Base-by-base conservation (phyloP, 2,888 invertebrate species). In the Ametastegia equiseti region DNA sequence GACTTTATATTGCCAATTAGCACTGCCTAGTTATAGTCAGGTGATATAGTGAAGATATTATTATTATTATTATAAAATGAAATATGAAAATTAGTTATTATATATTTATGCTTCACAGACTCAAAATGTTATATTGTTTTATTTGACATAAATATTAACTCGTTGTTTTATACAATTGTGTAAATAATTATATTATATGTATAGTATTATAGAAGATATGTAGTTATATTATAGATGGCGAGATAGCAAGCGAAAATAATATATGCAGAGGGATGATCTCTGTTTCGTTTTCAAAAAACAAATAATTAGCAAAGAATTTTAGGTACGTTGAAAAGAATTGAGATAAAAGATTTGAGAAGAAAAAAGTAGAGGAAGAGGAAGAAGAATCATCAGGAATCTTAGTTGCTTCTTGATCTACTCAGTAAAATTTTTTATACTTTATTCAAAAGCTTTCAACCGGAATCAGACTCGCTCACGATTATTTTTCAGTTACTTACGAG, bases 91-190 rank as follows among this genome's bases (percentile, higher is more conserved):
- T 39, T 75, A 54, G 54, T 50, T 75, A 54, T 36, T 75, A 54
- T 75, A 54, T 54, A 75, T 75, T 50, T 15, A 54, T 2, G 11
- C 60, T 30, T 30, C 30, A 71, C 45, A 71, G 45, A 71, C 71
- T 71, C 33, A 50, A 75, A 75, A 75, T 75, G 75, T 75, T 75
- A 75, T 30, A 47, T 71, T 54, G 75, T 75, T 75, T 75, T 36
- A 36, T 75, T 75, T 50, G 50, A 75, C 75, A 75, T 75, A 54
- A 75, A 33, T 75, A 50, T 50, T n/a, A n/a, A n/a, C n/a, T 75
- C 54, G 75, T 75, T 75, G 54, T 54, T 75, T 75, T 54, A 75
- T 67, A n/a, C 33, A 75, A 36, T 75, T 54, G 54, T 54, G 50
- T 54, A 75, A 33, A 75, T 75, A 75, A 75, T 54, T 75, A 54